These are phyloP conservation scores for Delia radicum DNA, from an alignment of 1,140 invertebrate species.

Conservation along the genomic window DNA sequence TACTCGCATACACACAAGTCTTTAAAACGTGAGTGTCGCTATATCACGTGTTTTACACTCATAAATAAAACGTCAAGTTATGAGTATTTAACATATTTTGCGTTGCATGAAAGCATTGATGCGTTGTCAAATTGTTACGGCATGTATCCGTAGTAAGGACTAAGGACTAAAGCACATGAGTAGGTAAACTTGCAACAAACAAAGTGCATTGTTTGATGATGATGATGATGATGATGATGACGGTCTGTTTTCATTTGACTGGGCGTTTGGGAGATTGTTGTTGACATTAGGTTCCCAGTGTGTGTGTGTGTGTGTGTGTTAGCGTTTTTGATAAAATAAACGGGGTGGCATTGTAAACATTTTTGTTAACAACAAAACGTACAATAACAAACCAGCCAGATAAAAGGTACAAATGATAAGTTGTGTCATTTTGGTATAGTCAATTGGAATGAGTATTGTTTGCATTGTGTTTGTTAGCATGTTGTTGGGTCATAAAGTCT, in stretches of 20 bases:
- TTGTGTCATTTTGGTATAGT: too few species aligned
- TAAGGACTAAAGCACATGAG: neutral
- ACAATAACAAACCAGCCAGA: too few species aligned
- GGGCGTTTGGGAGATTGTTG: neutral
- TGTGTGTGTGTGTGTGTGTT: too few species aligned
- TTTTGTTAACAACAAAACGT: too few species aligned
- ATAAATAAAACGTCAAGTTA: constrained; percentile 27
- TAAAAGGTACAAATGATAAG: too few species aligned
- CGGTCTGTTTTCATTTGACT: neutral
- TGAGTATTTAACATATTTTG: constrained; percentile 28
- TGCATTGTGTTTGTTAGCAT: too few species aligned
- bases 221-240: neutral
- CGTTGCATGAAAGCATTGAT: constrained; percentile 23
- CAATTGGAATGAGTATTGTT: too few species aligned
- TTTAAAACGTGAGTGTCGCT: constrained; percentile 28
- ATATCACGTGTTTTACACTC: constrained; percentile 28
- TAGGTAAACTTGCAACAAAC: neutral
- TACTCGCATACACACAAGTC: too few species aligned
- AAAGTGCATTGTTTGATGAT: neutral
- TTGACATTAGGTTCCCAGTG: too few species aligned
- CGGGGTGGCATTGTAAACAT: too few species aligned
- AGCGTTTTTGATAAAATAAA: too few species aligned
- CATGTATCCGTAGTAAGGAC: neutral
- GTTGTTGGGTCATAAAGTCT: too few species aligned
- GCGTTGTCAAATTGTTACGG: constrained; percentile 11